Conservation (phyloP, 2,888 invertebrate genomes). For the Syrphus vitripennis region DNA sequence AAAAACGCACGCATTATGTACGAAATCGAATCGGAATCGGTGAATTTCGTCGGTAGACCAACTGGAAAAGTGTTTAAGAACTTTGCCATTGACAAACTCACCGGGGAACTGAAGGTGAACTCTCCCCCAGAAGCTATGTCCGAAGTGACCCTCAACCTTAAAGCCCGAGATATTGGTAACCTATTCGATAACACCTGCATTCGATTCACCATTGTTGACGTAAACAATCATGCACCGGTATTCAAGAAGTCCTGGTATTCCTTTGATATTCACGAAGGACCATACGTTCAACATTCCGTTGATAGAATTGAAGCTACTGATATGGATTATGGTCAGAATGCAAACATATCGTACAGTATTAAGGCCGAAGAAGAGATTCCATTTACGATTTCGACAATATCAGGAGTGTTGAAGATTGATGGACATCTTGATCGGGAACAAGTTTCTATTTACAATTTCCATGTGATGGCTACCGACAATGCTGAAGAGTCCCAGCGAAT, state of each 20-base stretch:
- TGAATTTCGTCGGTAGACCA: slow-evolving; percentile 81
- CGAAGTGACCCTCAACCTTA: slow-evolving; percentile 88
- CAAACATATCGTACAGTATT: slow-evolving; percentile 88
- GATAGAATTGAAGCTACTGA: slow-evolving; percentile 91
- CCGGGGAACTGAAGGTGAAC: slow-evolving; percentile 89
- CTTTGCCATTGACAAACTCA: slow-evolving; percentile 88
- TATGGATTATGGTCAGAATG: slow-evolving; percentile 90
- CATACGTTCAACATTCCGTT: slow-evolving; percentile 86
- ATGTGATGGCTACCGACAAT: slow-evolving; percentile 88
- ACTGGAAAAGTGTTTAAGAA: slow-evolving; percentile 81
- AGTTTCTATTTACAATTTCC: slow-evolving; percentile 86
- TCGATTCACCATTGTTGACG: slow-evolving; percentile 88
- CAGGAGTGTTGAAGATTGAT: slow-evolving; percentile 87
- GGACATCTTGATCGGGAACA: slow-evolving; percentile 90
- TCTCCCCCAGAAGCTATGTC: slow-evolving; percentile 88
- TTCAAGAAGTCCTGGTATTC: slow-evolving; percentile 92
- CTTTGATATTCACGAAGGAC: slow-evolving; percentile 91
- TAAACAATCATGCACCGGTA: slow-evolving; percentile 92
- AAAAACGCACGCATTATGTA: slow-evolving; percentile 88
- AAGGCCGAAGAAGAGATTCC: slow-evolving; percentile 83
- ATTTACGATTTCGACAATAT: slow-evolving; percentile 87
- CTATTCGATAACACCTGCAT: slow-evolving; percentile 87
- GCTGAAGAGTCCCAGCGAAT: slow-evolving; percentile 84
- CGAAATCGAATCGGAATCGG: slow-evolving; percentile 86
- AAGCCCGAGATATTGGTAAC: slow-evolving; percentile 89